phyloP scores from a whole-genome alignment of 2,888 invertebrate species.

The Idaea straminata region DNA sequence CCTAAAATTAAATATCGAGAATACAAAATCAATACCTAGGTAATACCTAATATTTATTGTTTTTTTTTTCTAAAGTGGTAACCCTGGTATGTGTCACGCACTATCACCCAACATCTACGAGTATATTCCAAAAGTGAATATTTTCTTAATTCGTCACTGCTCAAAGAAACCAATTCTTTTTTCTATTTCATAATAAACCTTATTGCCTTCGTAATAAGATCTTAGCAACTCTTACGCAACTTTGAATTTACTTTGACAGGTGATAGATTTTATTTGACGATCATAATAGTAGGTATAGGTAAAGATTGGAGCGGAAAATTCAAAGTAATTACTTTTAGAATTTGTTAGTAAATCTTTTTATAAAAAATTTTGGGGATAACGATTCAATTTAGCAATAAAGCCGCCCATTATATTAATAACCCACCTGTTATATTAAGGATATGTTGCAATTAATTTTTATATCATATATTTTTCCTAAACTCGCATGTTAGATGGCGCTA shows the following conservation, averaged over 20 bases:
- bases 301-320: background rate
- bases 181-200: background rate
- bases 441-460: too few species aligned
- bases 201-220: background rate
- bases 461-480: too few species aligned
- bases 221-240: background rate
- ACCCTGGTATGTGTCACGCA: constrained; percentile 62
- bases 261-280: background rate
- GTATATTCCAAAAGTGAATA: constrained; percentile 61
- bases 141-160: constrained; percentile 76
- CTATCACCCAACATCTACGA: constrained; percentile 70
- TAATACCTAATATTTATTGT: too few species aligned
- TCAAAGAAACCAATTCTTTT: constrained; percentile 27
- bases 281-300: background rate
- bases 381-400: too few species aligned
- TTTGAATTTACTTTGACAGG: background rate
- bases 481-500: too few species aligned
- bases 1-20: too few species aligned
- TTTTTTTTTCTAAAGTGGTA: constrained; percentile 30
- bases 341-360: background rate
- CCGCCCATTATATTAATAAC: too few species aligned
- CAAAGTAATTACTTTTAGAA: background rate
- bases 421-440: too few species aligned
- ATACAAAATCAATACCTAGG: too few species aligned
- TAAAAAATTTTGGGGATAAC: background rate